Evolutionary conservation across 2,113 vertebrate species (phyloP), one percentile per base, ranked within the genome.

Genomic region (Hemicordylus capensis): DNA sequence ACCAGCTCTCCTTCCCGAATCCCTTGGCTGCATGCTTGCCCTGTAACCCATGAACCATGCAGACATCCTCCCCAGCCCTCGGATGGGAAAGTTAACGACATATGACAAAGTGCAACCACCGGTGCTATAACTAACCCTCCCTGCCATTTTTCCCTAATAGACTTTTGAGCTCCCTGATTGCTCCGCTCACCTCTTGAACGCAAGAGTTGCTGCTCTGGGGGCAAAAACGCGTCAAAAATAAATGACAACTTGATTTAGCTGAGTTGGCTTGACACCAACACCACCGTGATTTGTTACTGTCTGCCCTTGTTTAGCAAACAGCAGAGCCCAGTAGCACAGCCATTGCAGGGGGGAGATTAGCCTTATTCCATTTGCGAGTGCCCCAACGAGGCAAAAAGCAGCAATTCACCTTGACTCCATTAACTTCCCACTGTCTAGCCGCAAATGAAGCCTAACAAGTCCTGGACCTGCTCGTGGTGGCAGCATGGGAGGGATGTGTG

Each of bases 231-330:
- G 91, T 93, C 72, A 94, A 92, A 94, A 94, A 92, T 93, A 95
- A 95, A 94, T 94, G 93, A 94, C 93, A 92, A 78, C 91, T 94
- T 95, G 94, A 94, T 93, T 95, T 95, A 95, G 89, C 80, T 88
- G 67, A 73, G 89, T 90, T 93, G 93, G 88, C 83, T 85, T 94
- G 93, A 92, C 93, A 92, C 88, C 93, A 93, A 89, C 74, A 88
- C 76, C 89, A 74, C 34, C n/a, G 89, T 94, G 94, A 95, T 94
- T 95, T 95, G 91, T 91, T 91, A 81, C 83, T 87, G 93, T 90
- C 76, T 85, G 77, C 12, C 74, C 77, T 81, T 91, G 73, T 93
- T 95, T 89, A 91, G 91, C 90, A 88, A 80, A 91, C 67, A 84
- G 84, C 80, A 87, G 81, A 82, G 58, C 31, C 84, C 80, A 1